Evolutionary conservation across 2,797 vertebrate genomes (phyloP).

Genomic region (Anolis apletophallus): DNA sequence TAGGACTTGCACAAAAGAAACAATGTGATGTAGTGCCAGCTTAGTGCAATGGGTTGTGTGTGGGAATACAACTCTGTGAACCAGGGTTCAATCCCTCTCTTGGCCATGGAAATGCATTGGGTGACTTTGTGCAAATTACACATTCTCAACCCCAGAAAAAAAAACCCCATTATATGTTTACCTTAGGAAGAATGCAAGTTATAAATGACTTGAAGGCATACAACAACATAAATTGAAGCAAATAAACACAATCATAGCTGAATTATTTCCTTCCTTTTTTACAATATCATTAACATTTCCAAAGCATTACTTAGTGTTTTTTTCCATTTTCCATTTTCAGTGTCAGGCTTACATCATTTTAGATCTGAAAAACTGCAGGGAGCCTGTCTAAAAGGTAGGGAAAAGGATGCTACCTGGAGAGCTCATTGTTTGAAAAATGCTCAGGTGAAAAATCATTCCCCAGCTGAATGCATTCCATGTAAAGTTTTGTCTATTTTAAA

Average conservation of each 20-base stretch:
- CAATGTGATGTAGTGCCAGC: too few relatives aligned
- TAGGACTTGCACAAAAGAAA: too few relatives aligned
- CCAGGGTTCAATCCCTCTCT: too few relatives aligned
- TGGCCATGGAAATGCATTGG: too few relatives aligned
- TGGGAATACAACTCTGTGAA: too few relatives aligned
- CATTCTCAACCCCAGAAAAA: too few relatives aligned
- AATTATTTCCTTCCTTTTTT: background rate
- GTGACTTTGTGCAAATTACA: too few relatives aligned
- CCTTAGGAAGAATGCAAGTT: too few relatives aligned
- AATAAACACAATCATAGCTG: background rate
- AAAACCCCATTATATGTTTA: too few relatives aligned
- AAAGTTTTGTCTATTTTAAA: background rate
- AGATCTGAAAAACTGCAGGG: background rate
- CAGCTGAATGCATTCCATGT: background rate
- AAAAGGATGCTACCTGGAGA: background rate
- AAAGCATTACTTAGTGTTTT: background rate
- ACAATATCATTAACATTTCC: background rate
- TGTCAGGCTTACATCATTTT: background rate
- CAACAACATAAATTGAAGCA: background rate
- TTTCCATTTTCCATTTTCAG: background rate
- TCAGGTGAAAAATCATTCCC: background rate
- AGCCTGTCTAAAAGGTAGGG: background rate
- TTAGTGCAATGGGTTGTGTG: too few relatives aligned
- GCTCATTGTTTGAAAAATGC: background rate
- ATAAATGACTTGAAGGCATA: too few relatives aligned